Evolutionary conservation across 2,113 vertebrate genomes (phyloP), one percentile per base, ranked within the genome.

Genomic region (Zapus hudsonius): DNA sequence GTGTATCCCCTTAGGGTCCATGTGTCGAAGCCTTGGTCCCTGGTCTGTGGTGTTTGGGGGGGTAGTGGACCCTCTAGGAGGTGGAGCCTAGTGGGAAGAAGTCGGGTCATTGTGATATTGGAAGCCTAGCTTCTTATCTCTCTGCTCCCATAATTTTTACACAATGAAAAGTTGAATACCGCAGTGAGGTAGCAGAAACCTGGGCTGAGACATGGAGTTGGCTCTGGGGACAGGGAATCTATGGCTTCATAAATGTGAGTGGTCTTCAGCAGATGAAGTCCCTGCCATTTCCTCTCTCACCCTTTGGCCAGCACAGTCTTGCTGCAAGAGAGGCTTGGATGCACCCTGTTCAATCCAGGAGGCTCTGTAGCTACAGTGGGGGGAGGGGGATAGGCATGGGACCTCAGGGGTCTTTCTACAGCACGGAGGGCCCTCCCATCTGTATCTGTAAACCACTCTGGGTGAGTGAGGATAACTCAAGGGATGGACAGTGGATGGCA

Each of bases 321-420:
- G 25, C 47, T 80, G 31, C 36, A 38, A 72, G 36, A 42, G 36
- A 29, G 1, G 0, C 29, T 61, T 20, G 80, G 44, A 36, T 59
- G 5, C 5, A 42, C 79, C 11, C 81, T 33, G 36, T 31, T 47
- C 12, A 8, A 25, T 13, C 1, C 57, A 22, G 17, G 25, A 38
- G 9, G 8, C 16, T 1, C 3, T 29, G 2, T 12, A 23, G 5
- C 69, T 52, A 0, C 15, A 6, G 38, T 9, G 17, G 31, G 33
- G 40, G n/a, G 52, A 13, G 52, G 52, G 52, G 52, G 52, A 52
- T 52, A 15, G 52, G 52, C 52, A 47, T 12, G 8, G 19, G 36
- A 38, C 25, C 73, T 44, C 55, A 42, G 36, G 1, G 23, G 63
- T 40, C 44, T 55, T 25, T 10, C 88, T 22, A 2, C 3, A 84